A percentile compares a stretch with the other conserved stretches of the same genome.
Evolutionary conservation across 2,797 vertebrate species (phyloP).

Genomic region (Buphagus erythrorhynchus): DNA sequence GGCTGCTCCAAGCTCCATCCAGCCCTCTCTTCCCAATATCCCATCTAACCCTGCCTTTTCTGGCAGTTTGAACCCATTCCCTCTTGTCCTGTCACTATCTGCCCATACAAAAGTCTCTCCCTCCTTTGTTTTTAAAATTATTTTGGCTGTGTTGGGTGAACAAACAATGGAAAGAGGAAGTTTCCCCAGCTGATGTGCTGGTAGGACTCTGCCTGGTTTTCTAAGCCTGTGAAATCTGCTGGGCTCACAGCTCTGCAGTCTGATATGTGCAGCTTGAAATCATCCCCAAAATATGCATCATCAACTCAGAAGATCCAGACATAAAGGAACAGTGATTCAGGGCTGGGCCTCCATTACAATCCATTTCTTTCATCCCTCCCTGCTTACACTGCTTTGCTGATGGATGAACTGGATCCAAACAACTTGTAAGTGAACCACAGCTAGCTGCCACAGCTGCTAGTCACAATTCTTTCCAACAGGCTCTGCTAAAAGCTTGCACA

Average conservation of each 20-base stretch:
- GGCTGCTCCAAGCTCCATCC: neutral
- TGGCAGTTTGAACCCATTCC: neutral
- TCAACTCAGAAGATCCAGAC: neutral
- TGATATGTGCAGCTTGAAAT: neutral
- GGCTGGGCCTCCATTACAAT: neutral
- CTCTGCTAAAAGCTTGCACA: neutral
- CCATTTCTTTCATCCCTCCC: neutral
- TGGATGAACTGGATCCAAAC: neutral
- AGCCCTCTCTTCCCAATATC: neutral
- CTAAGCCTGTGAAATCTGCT: neutral
- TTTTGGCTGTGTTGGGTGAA: neutral
- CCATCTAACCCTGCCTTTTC: neutral
- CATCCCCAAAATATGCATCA: rapidly evolving
- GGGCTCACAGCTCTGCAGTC: neutral
- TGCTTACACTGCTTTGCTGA: neutral
- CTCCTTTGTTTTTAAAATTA: neutral
- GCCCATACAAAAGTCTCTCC: neutral
- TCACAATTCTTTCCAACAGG: neutral
- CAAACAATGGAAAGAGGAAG: rapidly evolving
- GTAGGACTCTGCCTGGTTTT: neutral
- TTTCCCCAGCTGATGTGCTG: neutral
- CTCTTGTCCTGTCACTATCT: neutral
- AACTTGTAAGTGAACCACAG: neutral
- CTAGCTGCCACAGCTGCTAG: neutral
- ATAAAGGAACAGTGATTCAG: neutral